Percentiles rank a stretch among this genome's conserved stretches.
Conservation (phyloP, 2,797 vertebrate genomes). For the Schizopygopsis malacanthus region DNA sequence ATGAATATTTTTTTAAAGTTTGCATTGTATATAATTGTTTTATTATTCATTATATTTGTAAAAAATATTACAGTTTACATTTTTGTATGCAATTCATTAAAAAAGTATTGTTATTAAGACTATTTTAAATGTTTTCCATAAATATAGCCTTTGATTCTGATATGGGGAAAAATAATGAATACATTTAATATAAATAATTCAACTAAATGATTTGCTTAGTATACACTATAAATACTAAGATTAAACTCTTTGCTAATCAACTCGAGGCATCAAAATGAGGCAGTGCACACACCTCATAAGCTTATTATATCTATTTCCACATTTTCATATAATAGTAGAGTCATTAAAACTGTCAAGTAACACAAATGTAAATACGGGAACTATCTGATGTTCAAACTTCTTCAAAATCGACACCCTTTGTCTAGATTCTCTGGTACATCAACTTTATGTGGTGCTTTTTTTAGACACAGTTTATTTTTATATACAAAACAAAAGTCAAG, state of each 20-base stretch:
- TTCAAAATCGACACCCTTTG: background rate
- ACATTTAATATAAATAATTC: background rate
- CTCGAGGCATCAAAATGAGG: background rate
- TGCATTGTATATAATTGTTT: background rate
- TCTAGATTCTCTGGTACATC: background rate
- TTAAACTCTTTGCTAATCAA: background rate
- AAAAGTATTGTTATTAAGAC: background rate
- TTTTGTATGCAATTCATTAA: background rate
- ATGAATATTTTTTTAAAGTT: background rate
- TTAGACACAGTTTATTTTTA: background rate
- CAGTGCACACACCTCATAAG: background rate
- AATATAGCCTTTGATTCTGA: background rate
- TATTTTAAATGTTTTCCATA: background rate
- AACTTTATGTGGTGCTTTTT: background rate
- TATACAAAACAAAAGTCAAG: background rate
- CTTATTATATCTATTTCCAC: background rate
- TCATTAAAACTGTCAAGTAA: background rate
- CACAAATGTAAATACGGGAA: constrained; percentile 2
- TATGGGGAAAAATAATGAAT: background rate
- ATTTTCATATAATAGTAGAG: constrained; percentile 12
- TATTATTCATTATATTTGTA: background rate
- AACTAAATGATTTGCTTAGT: background rate
- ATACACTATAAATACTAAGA: background rate
- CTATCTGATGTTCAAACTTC: background rate
- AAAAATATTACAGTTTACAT: background rate